Percentiles rank a stretch among this genome's conserved stretches.
Evolutionary conservation across 2,888 invertebrate genomes (phyloP).

Genomic region (Maniola hyperantus): DNA sequence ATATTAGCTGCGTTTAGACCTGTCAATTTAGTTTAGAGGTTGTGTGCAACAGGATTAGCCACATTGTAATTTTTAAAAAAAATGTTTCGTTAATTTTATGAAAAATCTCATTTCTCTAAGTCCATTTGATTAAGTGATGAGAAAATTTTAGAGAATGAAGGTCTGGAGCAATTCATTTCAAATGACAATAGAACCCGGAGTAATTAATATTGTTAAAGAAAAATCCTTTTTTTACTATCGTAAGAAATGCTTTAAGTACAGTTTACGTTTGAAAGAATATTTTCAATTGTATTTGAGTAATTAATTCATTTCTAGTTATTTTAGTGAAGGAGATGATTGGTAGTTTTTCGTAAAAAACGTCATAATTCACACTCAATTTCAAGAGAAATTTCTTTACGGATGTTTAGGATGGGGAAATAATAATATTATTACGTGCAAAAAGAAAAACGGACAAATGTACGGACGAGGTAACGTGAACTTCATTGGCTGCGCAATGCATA

Average conservation of each 20-base stretch:
- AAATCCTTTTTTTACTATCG: background rate
- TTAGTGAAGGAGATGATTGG: too few species aligned
- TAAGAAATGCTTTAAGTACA: background rate
- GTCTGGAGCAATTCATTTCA: slow-evolving; percentile 19
- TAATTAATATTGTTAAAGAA: slow-evolving; percentile 25
- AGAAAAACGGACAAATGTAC: too few species aligned
- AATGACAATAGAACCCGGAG: slow-evolving; percentile 13
- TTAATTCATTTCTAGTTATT: background rate
- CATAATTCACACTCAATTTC: too few species aligned
- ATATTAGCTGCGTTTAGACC: too few species aligned
- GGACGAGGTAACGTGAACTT: too few species aligned
- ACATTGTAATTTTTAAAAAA: background rate
- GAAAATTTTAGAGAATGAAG: slow-evolving; percentile 22
- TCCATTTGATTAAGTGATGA: slow-evolving; percentile 19
- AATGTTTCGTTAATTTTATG: background rate
- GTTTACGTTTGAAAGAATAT: background rate
- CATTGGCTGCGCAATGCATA: too few species aligned
- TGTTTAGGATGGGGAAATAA: too few species aligned
- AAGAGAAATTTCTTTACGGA: too few species aligned
- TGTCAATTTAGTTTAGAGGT: too few species aligned
- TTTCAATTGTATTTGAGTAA: background rate
- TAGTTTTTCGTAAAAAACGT: too few species aligned
- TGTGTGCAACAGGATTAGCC: too few species aligned
- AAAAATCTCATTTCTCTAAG: slow-evolving; percentile 3
- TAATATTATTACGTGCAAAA: too few species aligned